Percentiles rank a stretch among this genome's conserved stretches.
Conservation (phyloP, 2,113 vertebrate species). For the Polypterus senegalus region DNA sequence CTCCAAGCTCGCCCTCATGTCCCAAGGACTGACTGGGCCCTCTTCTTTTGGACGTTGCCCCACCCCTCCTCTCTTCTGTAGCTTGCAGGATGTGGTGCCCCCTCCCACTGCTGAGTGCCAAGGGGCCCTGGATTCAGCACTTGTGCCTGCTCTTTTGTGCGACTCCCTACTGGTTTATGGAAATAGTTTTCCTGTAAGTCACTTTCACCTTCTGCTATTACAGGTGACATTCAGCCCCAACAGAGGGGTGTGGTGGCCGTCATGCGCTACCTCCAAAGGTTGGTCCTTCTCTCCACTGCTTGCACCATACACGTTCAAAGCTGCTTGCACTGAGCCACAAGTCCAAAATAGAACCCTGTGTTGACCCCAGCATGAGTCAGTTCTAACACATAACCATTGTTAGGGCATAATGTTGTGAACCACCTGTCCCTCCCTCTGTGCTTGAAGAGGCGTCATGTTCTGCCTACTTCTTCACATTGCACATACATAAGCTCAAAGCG, state of each 20-base stretch:
- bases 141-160: too few species aligned
- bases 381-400: slow-evolving; percentile 19
- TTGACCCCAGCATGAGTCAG: slow-evolving; percentile 14
- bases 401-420: slow-evolving; percentile 33
- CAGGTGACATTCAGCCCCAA: slow-evolving; percentile 21
- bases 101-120: too few species aligned
- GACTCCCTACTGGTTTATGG: too few species aligned
- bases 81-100: slow-evolving; percentile 23
- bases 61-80: slow-evolving; percentile 25
- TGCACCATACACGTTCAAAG: slow-evolving; percentile 34
- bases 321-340: slow-evolving; percentile 36
- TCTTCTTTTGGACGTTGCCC: slow-evolving; percentile 17
- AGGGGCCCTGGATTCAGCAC: too few species aligned
- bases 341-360: slow-evolving; percentile 27
- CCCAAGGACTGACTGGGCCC: slow-evolving; percentile 13
- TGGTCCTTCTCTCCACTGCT: neutral
- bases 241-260: slow-evolving; percentile 3
- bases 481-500: neutral
- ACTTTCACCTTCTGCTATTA: slow-evolving; percentile 27
- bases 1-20: slow-evolving; percentile 13
- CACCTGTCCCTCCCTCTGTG: slow-evolving; percentile 16
- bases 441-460: slow-evolving; percentile 31
- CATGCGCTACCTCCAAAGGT: neutral
- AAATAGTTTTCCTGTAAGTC: slow-evolving; percentile 24
- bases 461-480: slow-evolving; percentile 15